Base-by-base conservation (phyloP, 2,888 invertebrate species). In the Plagodis dolabraria region DNA sequence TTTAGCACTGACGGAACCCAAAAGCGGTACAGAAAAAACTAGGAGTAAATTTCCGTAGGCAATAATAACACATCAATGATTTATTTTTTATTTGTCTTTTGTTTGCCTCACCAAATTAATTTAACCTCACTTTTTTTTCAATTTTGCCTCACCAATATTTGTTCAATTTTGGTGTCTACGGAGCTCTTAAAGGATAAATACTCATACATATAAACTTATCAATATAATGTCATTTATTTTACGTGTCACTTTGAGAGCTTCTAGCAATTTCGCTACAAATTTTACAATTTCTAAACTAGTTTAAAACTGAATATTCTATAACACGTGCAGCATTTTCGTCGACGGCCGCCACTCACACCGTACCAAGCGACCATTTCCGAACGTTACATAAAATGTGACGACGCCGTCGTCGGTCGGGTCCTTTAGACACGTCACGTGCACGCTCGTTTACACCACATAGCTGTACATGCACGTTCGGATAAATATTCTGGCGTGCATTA, bases 401-500 rank as follows among this genome's bases (percentile, higher is more conserved):
- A 49, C 53, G 54, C 40, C 34, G 59, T 10, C 53, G 57, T 46
- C 12, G 58, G 36, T 47, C 22, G 54, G n/a, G 46, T 56, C 40
- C 43, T 58, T 57, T 52, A 34, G 53, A 53, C 47, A 55, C 56
- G 65, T 65, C 69, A 65, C 35, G 57, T 53, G 59, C 66, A 64
- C 47, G 64, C 50, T 55, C 59, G 64, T 58, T 65, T 46, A 47
- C 60, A 57, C 58, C 55, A 53, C 60, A 58, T 49, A 47, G 53
- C 47, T 52, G 63, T 60, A 56, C 56, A 63, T 50, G 46, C 46
- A 57, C 46, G 47, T 12, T 57, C 48, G n/a, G 53, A 44, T 61
- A 63, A 64, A 62, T 63, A 65, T 65, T 68, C 55, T 43, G 50
- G 51, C 54, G 40, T 68, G 62, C 60, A 64, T 64, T 65, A 68